Evolutionary conservation across 2,113 vertebrate species (phyloP).

Genomic region (Ciconia maguari): DNA sequence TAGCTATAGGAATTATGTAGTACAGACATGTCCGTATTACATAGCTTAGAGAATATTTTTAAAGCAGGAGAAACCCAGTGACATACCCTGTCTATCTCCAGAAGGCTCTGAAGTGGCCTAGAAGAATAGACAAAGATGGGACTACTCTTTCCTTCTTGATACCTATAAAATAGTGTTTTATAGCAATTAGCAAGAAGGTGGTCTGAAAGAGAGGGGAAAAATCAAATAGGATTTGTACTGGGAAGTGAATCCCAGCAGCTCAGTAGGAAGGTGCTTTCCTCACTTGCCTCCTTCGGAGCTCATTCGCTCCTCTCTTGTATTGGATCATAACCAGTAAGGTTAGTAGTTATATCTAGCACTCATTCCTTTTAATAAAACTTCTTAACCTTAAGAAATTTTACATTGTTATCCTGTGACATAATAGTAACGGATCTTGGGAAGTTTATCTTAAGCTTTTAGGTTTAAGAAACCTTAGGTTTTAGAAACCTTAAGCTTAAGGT

Average conservation of each 20-base stretch:
- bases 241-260: neutral
- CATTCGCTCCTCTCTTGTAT: neutral
- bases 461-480: neutral
- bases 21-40: neutral
- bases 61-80: neutral
- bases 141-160: neutral
- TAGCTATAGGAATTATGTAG: neutral
- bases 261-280: neutral
- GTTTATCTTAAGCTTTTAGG: neutral
- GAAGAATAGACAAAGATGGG: neutral
- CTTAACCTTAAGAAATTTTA: neutral
- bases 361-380: neutral
- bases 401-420: neutral
- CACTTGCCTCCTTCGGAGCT: neutral
- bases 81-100: neutral
- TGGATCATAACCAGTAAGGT: neutral
- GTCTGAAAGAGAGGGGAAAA: neutral
- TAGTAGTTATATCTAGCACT: neutral
- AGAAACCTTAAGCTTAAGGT: neutral
- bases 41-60: neutral
- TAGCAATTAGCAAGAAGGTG: neutral
- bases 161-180: neutral
- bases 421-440: neutral
- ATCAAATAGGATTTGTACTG: neutral
- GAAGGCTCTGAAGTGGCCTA: neutral